Conservation (phyloP, 2,113 vertebrate genomes). For the Xenotilapia caudafasciata region DNA sequence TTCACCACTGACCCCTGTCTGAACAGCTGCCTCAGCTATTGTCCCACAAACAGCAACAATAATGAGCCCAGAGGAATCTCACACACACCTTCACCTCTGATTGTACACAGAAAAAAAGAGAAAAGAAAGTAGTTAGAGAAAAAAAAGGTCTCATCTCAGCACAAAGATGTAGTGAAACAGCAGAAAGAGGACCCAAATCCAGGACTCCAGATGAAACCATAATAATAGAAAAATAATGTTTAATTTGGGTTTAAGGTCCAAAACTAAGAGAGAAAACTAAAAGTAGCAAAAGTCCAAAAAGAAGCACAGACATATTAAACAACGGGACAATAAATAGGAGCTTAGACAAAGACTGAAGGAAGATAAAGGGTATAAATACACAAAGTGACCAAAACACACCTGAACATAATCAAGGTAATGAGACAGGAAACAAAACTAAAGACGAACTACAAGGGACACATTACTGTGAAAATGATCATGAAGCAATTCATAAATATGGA, state of each 20-base stretch:
- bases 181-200: fast-evolving
- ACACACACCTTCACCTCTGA: neutral
- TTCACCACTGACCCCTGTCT: neutral
- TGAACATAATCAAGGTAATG: neutral
- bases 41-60: conserved; percentile 6
- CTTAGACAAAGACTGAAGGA: neutral
- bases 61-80: neutral
- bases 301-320: neutral
- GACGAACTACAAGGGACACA: fast-evolving
- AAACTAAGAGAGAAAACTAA: neutral
- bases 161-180: neutral
- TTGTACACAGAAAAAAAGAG: neutral
- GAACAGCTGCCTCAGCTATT: neutral
- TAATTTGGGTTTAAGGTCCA: neutral
- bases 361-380: neutral
- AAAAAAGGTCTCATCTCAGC: conserved; percentile 35
- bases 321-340: neutral
- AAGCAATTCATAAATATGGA: neutral
- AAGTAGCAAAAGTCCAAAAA: neutral
- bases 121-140: neutral
- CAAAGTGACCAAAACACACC: neutral
- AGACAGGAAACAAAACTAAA: neutral
- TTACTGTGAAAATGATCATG: neutral
- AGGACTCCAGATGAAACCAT: neutral
- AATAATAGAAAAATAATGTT: neutral